Evolutionary conservation across 37 sponge, comb jelly and placozoan species (phyloP), one percentile per base, ranked within the genome.

Genomic region (Beroe forskalii): DNA sequence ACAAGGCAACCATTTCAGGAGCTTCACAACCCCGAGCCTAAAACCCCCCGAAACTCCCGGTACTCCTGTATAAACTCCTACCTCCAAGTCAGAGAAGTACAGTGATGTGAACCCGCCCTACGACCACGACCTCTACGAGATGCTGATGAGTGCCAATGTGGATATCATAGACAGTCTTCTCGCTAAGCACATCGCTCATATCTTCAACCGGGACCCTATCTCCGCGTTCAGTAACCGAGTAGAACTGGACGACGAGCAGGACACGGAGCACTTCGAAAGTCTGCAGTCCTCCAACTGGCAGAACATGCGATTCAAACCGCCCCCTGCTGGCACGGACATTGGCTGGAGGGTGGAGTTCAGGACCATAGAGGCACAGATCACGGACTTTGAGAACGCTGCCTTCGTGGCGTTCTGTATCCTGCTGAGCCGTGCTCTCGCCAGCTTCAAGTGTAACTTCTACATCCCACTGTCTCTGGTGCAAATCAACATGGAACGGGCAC

Each of bases 311-410:
- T 96, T 98, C 93, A 98, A 98, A 93, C 99, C 99, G 17, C 98
- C 98, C 17, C 97, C 99, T 48, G 93, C 94, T 23, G 91, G 92
- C 67, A 95, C 97, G 27, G 67, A 95, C 67, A 98, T 96, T 43
- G 99, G 99, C n/a, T 98, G 99, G 99, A 90, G 99, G 42, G 96
- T 98, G 48, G 99, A 98, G 92, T 98, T 98, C 83, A 89, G 99
- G 40, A 95, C 96, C 25, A 89, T 93, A 37, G 99, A 98, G 69
- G 95, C 96, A 0, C 97, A 96, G 92, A 76, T 98, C 83, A 98
- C 99, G 25, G 97, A 96, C 75, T 96, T 98, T 93, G 99, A 98
- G 92, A 98, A 98, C 91, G 97, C 97, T 9, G 97, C 97, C 1
- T 95, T 95, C 40, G 92, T 93, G 33, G 92, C 93, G 44, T 98